Evolutionary conservation across 2,888 invertebrate species (phyloP).

Genomic region (Polyommatus icarus): DNA sequence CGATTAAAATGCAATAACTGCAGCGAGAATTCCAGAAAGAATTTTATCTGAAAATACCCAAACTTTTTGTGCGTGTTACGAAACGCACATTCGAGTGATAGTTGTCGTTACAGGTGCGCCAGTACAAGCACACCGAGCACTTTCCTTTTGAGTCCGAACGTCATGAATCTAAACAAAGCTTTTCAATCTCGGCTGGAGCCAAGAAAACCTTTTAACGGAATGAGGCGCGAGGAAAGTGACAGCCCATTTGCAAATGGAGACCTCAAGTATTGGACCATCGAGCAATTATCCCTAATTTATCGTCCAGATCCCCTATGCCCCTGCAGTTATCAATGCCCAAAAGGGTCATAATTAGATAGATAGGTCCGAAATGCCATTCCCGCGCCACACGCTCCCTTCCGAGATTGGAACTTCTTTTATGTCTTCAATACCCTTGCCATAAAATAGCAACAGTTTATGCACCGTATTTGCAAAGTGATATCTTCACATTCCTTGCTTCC

Average conservation of each 20-base stretch:
- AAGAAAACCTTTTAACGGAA: constrained; percentile 25
- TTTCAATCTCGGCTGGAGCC: constrained; percentile 23
- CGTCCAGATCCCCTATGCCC: constrained; percentile 21
- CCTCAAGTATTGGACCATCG: constrained; percentile 11
- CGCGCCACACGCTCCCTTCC: constrained; percentile 20
- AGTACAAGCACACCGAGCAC: not conserved
- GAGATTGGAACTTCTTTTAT: constrained; percentile 24
- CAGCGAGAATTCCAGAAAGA: not conserved
- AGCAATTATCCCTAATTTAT: constrained; percentile 27
- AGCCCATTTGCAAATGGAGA: constrained; percentile 27
- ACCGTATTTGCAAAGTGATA: not conserved
- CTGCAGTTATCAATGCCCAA: constrained; percentile 29
- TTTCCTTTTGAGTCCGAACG: constrained; percentile 8
- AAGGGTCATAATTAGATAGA: constrained; percentile 33
- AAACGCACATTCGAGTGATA: not conserved
- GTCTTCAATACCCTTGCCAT: constrained; percentile 15
- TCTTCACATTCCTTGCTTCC: not conserved
- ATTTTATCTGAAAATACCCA: not conserved
- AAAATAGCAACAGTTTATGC: not conserved
- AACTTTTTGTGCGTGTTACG: constrained; percentile 3
- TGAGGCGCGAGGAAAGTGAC: constrained; percentile 20
- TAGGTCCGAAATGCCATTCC: constrained; percentile 18
- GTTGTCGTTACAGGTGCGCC: constrained; percentile 19
- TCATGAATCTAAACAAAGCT: constrained; percentile 26
- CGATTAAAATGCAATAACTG: not conserved